Evolutionary conservation across 2,113 vertebrate species (phyloP), one percentile per base, ranked within the genome.

Genomic region (Eclectus roratus): DNA sequence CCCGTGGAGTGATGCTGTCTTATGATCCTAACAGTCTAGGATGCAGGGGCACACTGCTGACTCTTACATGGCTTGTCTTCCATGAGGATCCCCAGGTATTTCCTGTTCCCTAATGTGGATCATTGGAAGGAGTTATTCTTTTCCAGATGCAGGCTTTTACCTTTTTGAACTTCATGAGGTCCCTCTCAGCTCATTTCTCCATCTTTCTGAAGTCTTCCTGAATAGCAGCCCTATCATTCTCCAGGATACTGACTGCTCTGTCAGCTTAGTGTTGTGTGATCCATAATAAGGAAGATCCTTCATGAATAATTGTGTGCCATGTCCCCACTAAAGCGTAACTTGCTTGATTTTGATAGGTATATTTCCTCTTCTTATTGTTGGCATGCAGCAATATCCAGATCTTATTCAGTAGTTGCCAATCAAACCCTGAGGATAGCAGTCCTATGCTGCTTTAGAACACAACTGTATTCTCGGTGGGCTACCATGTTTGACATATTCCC

Each of bases 401-500:
- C 52, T 71, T 14, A 33, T 47, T 63, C 71, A 55, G 27, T 18
- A 74, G 13, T 0, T 85, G 24, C 24, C 27, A 39, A 24, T 33
- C 17, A 74, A 44, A 58, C 33, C 13, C 23, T 29, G 61, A 66
- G 7, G 37, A 15, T 41, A 47, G 39, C 70, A 85, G 27, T 44
- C 55, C 37, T n/a, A 4, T 24, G 13, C n/a, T 74, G 55, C 8
- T 70, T 35, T 31, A 60, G 43, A 71, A 74, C 46, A 68, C 20
- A 66, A 2, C 7, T n/a, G 4, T 9, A 27, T 43, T 14, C n/a
- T 55, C 18, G 19, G 41, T 13, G 3, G 43, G 23, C 6, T 33
- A 19, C 28, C 11, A 2, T 7, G 33, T 80, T 41, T 55, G 28
- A 85, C 43, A 33, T 0, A 0, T n/a, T 88, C 76, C 17, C 23